A percentile compares a stretch with the other conserved stretches of the same genome.
Evolutionary conservation across 2,797 vertebrate genomes (phyloP).

Genomic region (Rhincodon typus): DNA sequence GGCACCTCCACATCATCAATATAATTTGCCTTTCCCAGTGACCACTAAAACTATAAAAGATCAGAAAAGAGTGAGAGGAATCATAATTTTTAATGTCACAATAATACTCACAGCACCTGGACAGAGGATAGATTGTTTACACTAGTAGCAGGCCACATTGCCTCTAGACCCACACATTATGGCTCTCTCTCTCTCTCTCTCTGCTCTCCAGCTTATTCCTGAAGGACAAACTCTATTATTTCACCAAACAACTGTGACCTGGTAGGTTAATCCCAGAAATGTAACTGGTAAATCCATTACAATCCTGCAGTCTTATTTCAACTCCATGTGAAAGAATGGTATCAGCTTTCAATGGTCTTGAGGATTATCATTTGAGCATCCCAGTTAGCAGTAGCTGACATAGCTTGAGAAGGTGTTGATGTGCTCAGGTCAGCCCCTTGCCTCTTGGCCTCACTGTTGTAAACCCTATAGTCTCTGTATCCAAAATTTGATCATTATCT

Average conservation of each 20-base stretch:
- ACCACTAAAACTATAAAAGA: not conserved
- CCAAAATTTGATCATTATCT: not conserved
- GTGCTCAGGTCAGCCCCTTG: not conserved
- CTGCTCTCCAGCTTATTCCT: not conserved
- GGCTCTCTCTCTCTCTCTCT: not conserved
- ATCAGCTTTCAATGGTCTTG: not conserved
- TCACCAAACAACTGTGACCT: not conserved
- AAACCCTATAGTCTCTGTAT: not conserved
- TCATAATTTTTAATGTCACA: not conserved
- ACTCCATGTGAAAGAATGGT: not conserved
- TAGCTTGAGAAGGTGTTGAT: not conserved
- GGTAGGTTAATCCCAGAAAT: not conserved
- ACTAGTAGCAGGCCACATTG: not conserved
- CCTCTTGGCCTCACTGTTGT: not conserved
- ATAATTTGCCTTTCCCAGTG: not conserved
- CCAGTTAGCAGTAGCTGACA: not conserved
- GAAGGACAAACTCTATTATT: not conserved
- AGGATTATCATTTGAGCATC: not conserved
- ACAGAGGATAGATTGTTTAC: not conserved
- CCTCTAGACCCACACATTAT: not conserved
- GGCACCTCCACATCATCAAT: not conserved
- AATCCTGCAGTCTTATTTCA: not conserved
- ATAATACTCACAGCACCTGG: not conserved
- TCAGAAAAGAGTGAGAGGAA: not conserved
- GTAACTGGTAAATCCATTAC: not conserved